Evolutionary conservation across 2,888 invertebrate genomes (phyloP), one percentile per base, ranked within the genome.

Genomic region (Apodemia mormo): DNA sequence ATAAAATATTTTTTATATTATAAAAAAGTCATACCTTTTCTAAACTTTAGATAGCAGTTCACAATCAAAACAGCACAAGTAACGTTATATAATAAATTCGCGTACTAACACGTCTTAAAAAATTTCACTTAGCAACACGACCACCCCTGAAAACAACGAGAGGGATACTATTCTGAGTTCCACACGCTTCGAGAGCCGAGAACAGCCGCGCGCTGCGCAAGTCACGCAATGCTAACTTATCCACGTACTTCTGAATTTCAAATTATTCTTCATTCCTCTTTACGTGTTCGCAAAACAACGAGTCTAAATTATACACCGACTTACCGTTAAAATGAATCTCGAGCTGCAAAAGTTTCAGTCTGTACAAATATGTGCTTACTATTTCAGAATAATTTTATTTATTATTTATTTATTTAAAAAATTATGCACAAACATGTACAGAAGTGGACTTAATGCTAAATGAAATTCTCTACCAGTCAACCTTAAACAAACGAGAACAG

Each of bases 171-270:
- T 85, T 80, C 85, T 81, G 76, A 82, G 80, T 85, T 85, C 84
- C 82, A 84, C 82, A 84, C 81, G 79, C 72, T 75, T 71, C 82
- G 81, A 84, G 83, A 84, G 82, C 78, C 73, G 71, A 33, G 74
- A 75, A 84, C 83, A 83, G 82, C 82, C 79, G 88, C 86, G 85
- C 86, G 88, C 90, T 92, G 92, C 92, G 92, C 90, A 92, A 91
- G 89, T 92, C 92, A 91, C 88, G 83, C 84, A 52, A 52, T n/a
- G 79, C 81, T 85, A 77, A 76, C 75, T 77, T 77, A 76, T 76
- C 74, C 68, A 74, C 74, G 73, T 78, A 77, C 75, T 77, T 78
- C 74, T 75, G 72, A 75, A 72, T 75, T 76, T 75, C 85, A 86
- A 88, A 88, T 85, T 84, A 86, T 85, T 85, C 86, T 86, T 87